Evolutionary conservation across 2,888 invertebrate genomes (phyloP).

Genomic region (Ethmia dodecea): DNA sequence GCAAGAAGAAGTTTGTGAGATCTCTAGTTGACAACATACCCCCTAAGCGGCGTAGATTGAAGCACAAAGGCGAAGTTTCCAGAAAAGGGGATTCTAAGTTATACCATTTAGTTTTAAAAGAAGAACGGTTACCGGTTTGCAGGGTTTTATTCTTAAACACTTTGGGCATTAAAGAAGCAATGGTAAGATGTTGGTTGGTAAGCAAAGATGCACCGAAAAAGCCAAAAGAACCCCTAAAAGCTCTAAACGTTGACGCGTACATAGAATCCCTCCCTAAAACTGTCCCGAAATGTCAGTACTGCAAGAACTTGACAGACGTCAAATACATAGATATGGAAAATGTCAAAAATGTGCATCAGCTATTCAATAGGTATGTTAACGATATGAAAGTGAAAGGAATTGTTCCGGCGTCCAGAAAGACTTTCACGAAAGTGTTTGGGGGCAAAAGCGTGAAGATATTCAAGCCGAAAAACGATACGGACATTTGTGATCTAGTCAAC

Average conservation of each 20-base stretch:
- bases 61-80: conserved; percentile 31
- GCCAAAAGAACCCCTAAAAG: conserved; percentile 35
- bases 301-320: conserved; percentile 22
- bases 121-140: conserved; percentile 36
- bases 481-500: conserved; percentile 38
- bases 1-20: conserved; percentile 38
- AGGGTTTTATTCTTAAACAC: conserved; percentile 49
- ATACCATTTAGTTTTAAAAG: conserved; percentile 34
- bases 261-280: conserved; percentile 43
- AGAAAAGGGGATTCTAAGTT: conserved; percentile 46
- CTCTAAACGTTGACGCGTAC: conserved; percentile 37
- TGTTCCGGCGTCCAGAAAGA: conserved; percentile 47
- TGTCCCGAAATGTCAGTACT: conserved; percentile 38
- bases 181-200: conserved; percentile 43
- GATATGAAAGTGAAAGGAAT: conserved; percentile 31
- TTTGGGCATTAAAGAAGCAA: conserved; percentile 52
- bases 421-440: conserved; percentile 41
- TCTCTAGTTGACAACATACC: conserved; percentile 39
- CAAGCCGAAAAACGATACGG: conserved; percentile 43
- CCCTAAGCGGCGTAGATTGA: conserved; percentile 33
- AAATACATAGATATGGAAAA: conserved; percentile 36
- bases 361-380: conserved; percentile 40
- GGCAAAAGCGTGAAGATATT: conserved; percentile 44
- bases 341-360: conserved; percentile 44
- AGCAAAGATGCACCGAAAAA: conserved; percentile 25